Evolutionary conservation across 23 tunicate species (phyloP), one percentile per base, ranked within the genome.

Genomic region (Trididemnum miniatum): DNA sequence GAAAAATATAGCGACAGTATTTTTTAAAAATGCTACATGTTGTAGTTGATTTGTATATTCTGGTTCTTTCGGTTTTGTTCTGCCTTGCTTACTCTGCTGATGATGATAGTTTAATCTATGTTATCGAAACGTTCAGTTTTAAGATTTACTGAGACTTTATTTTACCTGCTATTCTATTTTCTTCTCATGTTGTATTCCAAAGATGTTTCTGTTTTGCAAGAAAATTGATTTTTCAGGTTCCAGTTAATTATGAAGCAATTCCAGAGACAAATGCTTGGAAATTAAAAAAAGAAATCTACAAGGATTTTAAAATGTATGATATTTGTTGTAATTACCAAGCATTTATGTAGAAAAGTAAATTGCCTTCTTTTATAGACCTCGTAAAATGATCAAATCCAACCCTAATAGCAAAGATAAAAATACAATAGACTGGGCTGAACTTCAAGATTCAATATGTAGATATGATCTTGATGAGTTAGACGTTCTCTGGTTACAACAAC

Each of bases 391-490:
- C 22, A 80, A 85, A 64, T 71, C 89, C 20, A 82, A 74, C 15
- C 96, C 96, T 0, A 89, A 90, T 7, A 40, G 52, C 29, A 86
- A 86, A 0, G 96, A 90, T 34, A 85, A 88, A 33, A 81, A 73
- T 37, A 80, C 76, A 63, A 76, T 90, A 30, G 82, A 90, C 65
- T 69, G 80, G 20, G 78, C 80, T 52, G 79, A 86, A 34, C 75
- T 90, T 28, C 89, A 89, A 5, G 96, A 90, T 50, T 51, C 83
- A n/a, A 85, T 84, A 7, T 90, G 96, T 51, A 66, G 98, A 65
- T 94, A 94, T 72, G 92, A 84, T 75, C 57, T 94, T 65, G 98
- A 94, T 51, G 86, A 89, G 51, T 31, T 89, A 50, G 98, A 94
- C 44, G 98, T 94, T 30, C 44, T 52, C 32, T 88, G 94, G 98